Evolutionary conservation across 2,113 vertebrate genomes (phyloP).

Genomic region (Paradoxurus hermaphroditus): DNA sequence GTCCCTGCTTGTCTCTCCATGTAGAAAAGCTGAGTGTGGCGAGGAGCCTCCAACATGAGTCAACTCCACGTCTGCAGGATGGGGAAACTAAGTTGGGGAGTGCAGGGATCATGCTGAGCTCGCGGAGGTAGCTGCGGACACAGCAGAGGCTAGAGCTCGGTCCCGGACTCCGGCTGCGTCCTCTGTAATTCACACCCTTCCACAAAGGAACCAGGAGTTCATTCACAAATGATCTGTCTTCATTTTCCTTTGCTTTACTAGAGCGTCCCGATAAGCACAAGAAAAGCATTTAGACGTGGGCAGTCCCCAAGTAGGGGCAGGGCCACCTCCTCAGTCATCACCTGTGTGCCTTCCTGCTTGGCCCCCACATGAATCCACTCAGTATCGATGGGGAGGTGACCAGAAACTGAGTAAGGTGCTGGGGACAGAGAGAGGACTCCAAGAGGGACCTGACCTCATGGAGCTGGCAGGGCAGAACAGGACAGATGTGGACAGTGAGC

Average conservation of each 20-base stretch:
- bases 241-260: not conserved
- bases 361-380: not conserved
- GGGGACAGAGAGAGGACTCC: not conserved
- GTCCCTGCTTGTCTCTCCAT: not conserved
- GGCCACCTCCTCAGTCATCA: no score
- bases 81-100: not conserved
- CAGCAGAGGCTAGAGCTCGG: no score
- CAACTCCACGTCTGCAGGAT: not conserved
- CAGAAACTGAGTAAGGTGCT: not conserved
- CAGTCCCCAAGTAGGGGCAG: no score
- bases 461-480: not conserved
- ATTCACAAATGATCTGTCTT: no score
- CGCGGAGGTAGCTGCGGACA: accelerated
- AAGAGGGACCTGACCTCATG: no score
- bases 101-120: not conserved
- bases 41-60: not conserved
- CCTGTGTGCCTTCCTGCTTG: not conserved
- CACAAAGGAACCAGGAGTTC: not conserved
- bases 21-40: not conserved
- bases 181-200: not conserved
- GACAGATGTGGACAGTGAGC: accelerated
- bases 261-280: not conserved
- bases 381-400: accelerated
- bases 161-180: no score
- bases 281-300: not conserved